Evolutionary conservation across 1,140 invertebrate species (phyloP).

Genomic region (Drosophila mayri): DNA sequence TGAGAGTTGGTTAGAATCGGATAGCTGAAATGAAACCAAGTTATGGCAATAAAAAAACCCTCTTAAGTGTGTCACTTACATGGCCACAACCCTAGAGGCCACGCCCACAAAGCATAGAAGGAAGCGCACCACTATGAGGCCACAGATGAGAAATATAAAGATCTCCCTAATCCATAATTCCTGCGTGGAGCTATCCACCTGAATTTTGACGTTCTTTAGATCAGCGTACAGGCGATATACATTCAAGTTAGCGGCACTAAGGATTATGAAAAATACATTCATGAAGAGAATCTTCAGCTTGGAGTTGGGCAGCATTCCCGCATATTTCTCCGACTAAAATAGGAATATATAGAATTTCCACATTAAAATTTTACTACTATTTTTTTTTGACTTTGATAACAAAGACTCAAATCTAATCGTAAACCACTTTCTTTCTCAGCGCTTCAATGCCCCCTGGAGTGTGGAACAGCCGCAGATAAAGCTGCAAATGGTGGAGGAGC

Average conservation of each 20-base stretch:
- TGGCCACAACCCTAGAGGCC: constrained; percentile 67
- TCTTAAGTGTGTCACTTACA: constrained; percentile 44
- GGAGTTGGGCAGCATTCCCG: constrained; percentile 25
- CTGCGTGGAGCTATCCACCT: constrained; percentile 34
- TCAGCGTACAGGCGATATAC: constrained; percentile 55
- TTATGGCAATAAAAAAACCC: background rate
- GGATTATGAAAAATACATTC: constrained; percentile 64
- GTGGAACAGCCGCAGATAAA: constrained; percentile 89
- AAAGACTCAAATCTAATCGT: constrained; percentile 1
- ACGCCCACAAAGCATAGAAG: constrained; percentile 61
- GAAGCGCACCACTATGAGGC: constrained; percentile 58
- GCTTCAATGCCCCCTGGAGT: constrained; percentile 90
- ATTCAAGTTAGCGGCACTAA: constrained; percentile 62
- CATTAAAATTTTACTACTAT: background rate
- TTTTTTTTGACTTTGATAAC: constrained; percentile 19
- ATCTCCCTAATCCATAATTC: constrained; percentile 58
- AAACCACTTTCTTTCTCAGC: constrained; percentile 39
- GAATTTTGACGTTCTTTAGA: constrained; percentile 41
- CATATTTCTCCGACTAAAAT: background rate
- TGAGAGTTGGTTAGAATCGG: constrained; percentile 69
- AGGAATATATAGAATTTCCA: constrained; percentile 1
- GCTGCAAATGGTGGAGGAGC: constrained; percentile 92
- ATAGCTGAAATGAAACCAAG: constrained; percentile 42
- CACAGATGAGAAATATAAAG: constrained; percentile 51
- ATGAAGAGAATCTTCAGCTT: constrained; percentile 65